phyloP scores from a whole-genome alignment of 1,140 invertebrate genomes.

The Amyelois transitella region DNA sequence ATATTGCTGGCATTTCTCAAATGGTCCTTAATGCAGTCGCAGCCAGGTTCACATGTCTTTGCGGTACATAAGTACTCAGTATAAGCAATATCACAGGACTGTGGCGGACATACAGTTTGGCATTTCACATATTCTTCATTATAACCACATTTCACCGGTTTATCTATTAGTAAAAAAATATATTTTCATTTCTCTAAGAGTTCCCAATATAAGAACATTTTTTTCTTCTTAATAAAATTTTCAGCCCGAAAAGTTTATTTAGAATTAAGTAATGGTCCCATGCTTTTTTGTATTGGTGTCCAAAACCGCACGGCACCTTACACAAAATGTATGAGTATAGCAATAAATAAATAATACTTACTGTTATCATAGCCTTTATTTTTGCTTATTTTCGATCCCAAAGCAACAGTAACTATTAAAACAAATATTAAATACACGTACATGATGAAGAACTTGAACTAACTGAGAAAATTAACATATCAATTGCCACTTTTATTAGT shows the following conservation, averaged over 20 bases:
- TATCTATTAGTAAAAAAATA: not conserved
- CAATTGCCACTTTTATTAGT: not conserved
- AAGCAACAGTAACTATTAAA: not conserved
- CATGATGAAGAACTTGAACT: not conserved
- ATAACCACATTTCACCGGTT: constrained; percentile 4
- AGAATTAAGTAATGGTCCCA: too few species aligned
- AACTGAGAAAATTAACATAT: not conserved
- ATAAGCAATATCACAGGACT: constrained; percentile 16
- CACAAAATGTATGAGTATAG: not conserved
- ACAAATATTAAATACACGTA: not conserved
- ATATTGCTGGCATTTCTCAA: constrained; percentile 11
- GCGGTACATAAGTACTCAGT: constrained; percentile 10
- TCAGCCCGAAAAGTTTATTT: too few species aligned
- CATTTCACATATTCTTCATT: constrained; percentile 13
- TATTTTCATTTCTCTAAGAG: not conserved
- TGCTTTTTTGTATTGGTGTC: too few species aligned
- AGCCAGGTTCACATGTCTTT: constrained; percentile 17
- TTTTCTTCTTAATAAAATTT: too few species aligned
- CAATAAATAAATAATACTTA: not conserved
- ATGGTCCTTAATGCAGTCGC: constrained; percentile 21
- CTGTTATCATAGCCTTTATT: not conserved
- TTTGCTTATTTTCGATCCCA: not conserved
- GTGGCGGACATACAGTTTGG: constrained; percentile 16
- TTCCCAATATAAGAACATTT: too few species aligned
- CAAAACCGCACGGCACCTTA: too few species aligned